Percentiles rank a stretch among this genome's conserved stretches.
phyloP scores from a whole-genome alignment of 2,797 vertebrate species.

The Phataginus tetradactyla region DNA sequence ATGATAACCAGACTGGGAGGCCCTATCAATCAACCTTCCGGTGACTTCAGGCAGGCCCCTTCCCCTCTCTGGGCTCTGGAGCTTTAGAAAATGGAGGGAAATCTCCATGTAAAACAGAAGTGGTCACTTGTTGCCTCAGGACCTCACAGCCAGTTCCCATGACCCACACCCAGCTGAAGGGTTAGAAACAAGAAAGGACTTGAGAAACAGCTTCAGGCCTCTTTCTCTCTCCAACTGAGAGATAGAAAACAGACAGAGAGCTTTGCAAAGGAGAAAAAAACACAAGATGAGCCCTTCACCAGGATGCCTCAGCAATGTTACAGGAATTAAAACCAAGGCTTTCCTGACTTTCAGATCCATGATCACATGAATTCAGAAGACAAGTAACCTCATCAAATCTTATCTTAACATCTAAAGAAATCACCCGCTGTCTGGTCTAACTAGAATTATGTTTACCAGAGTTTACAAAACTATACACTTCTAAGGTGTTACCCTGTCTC shows the following conservation, averaged over 20 bases:
- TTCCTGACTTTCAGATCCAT: background rate
- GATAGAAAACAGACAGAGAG: background rate
- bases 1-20: background rate
- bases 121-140: background rate
- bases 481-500: background rate
- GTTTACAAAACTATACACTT: background rate
- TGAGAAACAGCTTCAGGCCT: background rate
- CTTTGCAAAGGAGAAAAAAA: conserved; percentile 21
- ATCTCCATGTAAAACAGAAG: background rate
- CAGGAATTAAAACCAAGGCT: background rate
- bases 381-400: background rate
- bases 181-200: background rate
- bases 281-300: background rate
- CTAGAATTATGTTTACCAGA: background rate
- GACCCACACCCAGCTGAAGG: background rate
- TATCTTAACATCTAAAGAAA: background rate
- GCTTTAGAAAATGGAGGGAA: background rate
- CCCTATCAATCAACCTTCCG: background rate
- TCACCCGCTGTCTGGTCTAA: background rate
- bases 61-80: background rate
- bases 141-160: background rate
- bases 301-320: background rate
- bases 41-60: background rate
- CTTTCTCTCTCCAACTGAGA: background rate
- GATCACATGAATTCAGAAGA: background rate